These are phyloP conservation scores for Oreocharis arfaki DNA, from an alignment of 2,113 vertebrate species.

Conservation along the genomic window DNA sequence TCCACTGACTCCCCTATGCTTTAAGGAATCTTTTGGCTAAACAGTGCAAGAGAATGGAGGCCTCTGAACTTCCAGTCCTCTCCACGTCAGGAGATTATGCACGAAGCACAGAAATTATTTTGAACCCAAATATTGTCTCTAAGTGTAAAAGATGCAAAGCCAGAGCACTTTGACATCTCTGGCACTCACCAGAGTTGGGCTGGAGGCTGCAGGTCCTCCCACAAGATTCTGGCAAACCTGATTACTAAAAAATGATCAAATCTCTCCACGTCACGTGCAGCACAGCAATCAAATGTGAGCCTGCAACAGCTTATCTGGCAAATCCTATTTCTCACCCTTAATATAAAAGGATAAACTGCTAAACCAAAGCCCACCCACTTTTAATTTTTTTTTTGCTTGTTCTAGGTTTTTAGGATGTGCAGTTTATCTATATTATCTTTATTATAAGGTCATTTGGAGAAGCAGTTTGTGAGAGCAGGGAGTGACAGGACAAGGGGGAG, in stretches of 20 bases:
- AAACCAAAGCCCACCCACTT: neutral
- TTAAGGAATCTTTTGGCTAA: neutral
- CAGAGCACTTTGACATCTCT: neutral
- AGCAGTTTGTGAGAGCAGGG: fast-evolving
- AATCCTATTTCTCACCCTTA: neutral
- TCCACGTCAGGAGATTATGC: neutral
- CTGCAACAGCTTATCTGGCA: neutral
- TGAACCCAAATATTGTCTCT: neutral
- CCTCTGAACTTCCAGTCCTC: neutral
- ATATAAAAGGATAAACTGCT: neutral
- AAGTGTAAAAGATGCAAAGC: neutral
- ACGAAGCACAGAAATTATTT: neutral
- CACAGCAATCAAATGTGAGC: neutral
- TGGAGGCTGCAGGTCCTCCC: neutral
- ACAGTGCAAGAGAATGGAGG: neutral
- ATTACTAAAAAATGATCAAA: neutral
- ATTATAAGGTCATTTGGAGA: neutral
- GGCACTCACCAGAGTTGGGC: neutral
- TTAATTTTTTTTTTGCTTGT: neutral
- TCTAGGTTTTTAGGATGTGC: neutral
- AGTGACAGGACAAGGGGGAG: neutral
- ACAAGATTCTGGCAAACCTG: neutral
- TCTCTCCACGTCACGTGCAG: neutral
- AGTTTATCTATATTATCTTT: neutral
- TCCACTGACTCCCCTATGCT: neutral